These are phyloP conservation scores for Mycalesis mineus DNA, from an alignment of 2,888 invertebrate species.

Conservation along the genomic window DNA sequence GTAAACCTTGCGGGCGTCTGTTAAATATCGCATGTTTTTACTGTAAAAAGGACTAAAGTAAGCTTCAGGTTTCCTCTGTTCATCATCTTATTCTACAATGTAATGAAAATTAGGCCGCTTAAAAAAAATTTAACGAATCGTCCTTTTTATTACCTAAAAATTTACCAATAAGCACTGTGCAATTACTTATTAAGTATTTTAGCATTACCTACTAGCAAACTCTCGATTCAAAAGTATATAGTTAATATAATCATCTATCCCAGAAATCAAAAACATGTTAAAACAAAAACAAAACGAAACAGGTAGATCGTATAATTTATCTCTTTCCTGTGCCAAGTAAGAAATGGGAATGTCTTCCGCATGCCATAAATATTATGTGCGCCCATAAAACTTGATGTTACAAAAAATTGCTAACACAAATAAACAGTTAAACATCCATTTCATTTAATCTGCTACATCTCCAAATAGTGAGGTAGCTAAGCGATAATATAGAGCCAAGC, in stretches of 20 bases:
- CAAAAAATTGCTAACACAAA: conserved; percentile 6
- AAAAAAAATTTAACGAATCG: too few species aligned
- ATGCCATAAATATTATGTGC: conserved; percentile 7
- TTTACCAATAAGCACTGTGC: too few species aligned
- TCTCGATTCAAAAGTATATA: too few species aligned
- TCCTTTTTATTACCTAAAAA: too few species aligned
- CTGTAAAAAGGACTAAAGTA: too few species aligned
- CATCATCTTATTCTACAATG: too few species aligned
- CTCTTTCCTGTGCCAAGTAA: conserved; percentile 1
- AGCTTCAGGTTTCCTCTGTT: too few species aligned
- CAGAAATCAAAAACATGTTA: not conserved
- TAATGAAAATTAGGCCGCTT: too few species aligned
- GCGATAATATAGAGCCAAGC: not conserved
- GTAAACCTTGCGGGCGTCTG: too few species aligned
- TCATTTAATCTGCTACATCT: not conserved
- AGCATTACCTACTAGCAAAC: too few species aligned
- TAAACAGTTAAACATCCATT: conserved; percentile 14
- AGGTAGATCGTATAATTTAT: conserved; percentile 5
- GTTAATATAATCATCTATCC: not conserved
- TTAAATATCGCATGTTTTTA: too few species aligned
- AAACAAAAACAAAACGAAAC: not conserved
- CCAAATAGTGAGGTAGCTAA: not conserved
- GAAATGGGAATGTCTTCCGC: conserved; percentile 13
- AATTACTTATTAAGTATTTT: too few species aligned
- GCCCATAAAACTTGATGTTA: conserved; percentile 3